phyloP scores from a whole-genome alignment of 2,888 invertebrate genomes.

The Tipula lateralis region DNA sequence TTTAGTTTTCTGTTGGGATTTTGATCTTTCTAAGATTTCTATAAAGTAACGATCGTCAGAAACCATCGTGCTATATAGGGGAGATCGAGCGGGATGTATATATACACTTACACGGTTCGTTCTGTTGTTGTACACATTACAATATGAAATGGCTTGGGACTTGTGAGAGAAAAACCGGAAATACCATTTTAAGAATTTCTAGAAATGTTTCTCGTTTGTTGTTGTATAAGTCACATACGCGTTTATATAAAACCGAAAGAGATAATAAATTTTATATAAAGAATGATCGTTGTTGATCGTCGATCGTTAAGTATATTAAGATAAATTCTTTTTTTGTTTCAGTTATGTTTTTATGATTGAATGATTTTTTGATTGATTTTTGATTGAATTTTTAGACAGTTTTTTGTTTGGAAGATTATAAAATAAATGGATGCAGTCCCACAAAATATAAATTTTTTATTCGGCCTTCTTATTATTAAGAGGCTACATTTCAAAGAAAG shows the following conservation, averaged over 20 bases:
- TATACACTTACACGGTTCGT: neutral
- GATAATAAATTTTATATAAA: neutral
- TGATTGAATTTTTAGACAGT: slow-evolving; percentile 24
- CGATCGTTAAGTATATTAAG: neutral
- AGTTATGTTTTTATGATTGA: neutral
- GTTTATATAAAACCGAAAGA: neutral
- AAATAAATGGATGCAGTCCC: neutral
- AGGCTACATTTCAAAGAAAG: neutral
- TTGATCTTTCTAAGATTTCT: slow-evolving; percentile 11
- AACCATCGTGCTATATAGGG: neutral
- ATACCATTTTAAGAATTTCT: slow-evolving; percentile 13
- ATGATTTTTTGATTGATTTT: slow-evolving; percentile 24
- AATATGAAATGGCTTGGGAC: neutral
- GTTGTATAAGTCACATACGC: neutral
- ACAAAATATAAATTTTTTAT: neutral
- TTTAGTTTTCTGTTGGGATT: neutral
- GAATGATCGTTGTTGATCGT: neutral
- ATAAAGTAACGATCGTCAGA: neutral
- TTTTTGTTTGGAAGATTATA: neutral
- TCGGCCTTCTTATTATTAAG: neutral
- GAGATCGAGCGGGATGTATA: neutral
- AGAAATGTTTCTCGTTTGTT: neutral
- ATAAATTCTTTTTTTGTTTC: neutral
- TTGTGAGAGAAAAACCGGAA: neutral
- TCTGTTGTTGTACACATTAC: neutral